phyloP scores from a whole-genome alignment of 2,113 vertebrate genomes.

The Anoplopoma fimbria region DNA sequence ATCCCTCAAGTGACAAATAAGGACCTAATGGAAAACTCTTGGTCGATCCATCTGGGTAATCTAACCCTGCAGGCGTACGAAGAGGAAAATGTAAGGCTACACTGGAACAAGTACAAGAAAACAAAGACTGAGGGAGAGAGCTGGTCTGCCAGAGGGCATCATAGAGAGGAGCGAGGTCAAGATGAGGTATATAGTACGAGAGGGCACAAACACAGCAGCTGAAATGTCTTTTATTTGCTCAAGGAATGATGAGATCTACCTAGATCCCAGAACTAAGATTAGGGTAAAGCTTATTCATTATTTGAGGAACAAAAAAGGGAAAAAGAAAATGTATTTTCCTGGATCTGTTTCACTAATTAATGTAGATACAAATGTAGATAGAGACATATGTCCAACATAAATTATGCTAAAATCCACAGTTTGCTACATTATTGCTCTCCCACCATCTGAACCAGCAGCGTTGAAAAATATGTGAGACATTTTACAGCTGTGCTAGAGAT shows the following conservation, averaged over 20 bases:
- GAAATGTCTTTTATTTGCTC: conserved; percentile 4
- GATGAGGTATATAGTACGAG: conserved; percentile 29
- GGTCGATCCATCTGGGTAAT: conserved; percentile 70
- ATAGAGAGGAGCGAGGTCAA: conserved; percentile 12
- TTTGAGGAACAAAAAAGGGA: neutral
- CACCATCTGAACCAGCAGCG: neutral
- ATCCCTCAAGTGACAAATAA: conserved; percentile 73
- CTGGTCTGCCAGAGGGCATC: conserved; percentile 39
- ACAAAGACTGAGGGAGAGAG: conserved; percentile 45
- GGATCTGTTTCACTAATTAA: neutral
- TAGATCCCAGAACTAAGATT: neutral
- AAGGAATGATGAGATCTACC: conserved; percentile 3
- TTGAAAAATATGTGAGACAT: neutral
- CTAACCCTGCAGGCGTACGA: conserved; percentile 62
- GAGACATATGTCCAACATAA: neutral
- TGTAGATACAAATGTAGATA: neutral
- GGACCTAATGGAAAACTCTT: conserved; percentile 69
- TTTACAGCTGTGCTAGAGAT: conserved; percentile 25
- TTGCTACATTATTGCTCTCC: neutral
- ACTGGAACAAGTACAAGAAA: conserved; percentile 53
- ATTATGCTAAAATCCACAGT: neutral
- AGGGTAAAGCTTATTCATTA: neutral
- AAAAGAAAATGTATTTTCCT: neutral
- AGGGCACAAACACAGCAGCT: neutral
- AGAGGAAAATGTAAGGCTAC: conserved; percentile 59